Conservation (phyloP, 2,113 vertebrate species). For the Aspiorhynchus laticeps region DNA sequence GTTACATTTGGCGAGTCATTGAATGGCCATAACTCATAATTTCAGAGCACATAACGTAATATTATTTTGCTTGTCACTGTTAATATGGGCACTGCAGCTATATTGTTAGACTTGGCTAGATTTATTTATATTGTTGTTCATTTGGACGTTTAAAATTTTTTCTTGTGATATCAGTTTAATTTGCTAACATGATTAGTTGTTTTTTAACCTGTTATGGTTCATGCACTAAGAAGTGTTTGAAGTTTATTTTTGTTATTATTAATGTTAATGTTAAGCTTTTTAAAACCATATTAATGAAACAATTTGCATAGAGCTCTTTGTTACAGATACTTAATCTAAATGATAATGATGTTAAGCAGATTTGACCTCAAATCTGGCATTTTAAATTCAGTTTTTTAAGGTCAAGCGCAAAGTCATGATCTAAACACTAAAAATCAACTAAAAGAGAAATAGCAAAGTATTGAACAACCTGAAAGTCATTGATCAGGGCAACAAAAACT, state of each 20-base stretch:
- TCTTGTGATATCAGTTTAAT: too few relatives aligned
- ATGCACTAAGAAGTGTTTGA: neutral
- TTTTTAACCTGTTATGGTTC: neutral
- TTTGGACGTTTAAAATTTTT: too few relatives aligned
- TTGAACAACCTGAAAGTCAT: constrained; percentile 12
- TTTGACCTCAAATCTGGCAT: neutral
- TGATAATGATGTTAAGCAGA: neutral
- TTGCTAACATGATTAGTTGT: neutral
- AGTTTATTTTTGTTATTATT: neutral
- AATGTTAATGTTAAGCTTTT: neutral
- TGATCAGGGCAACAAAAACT: neutral
- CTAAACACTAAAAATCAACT: neutral
- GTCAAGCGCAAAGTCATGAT: neutral
- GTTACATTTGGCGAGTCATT: too few relatives aligned
- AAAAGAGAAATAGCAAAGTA: constrained; percentile 13
- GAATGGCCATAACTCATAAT: too few relatives aligned
- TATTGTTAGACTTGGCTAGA: too few relatives aligned
- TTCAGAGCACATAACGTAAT: too few relatives aligned
- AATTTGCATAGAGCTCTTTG: neutral
- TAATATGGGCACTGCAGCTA: too few relatives aligned
- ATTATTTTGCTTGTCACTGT: too few relatives aligned
- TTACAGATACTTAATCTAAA: neutral
- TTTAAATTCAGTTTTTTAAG: neutral
- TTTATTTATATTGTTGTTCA: too few relatives aligned
- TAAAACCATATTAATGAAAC: neutral